Conservation (phyloP, 2,888 invertebrate genomes). For the Acrobasis suavella region DNA sequence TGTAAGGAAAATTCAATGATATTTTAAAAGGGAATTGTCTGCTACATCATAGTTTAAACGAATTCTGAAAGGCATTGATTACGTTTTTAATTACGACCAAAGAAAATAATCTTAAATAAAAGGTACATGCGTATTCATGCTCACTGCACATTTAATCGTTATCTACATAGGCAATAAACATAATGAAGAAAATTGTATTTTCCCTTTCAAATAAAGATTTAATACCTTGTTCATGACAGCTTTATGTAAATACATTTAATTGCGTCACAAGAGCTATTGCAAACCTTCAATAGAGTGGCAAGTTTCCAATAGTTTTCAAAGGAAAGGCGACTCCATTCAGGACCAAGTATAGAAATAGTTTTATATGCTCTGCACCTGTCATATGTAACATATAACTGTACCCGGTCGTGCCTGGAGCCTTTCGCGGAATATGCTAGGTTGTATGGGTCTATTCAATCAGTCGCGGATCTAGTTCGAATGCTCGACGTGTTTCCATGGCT, state of each 20-base stretch:
- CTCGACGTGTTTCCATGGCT: slow-evolving; percentile 23
- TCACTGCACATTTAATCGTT: too few relatives aligned
- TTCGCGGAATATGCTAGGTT: slow-evolving; percentile 29
- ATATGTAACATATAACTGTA: slow-evolving; percentile 25
- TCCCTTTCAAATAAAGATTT: too few relatives aligned
- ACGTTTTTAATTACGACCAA: too few relatives aligned
- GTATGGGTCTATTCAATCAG: slow-evolving; percentile 30
- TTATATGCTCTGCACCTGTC: background rate
- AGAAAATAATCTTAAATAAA: too few relatives aligned
- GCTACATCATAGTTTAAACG: background rate
- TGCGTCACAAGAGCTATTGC: too few relatives aligned
- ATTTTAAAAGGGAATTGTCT: background rate
- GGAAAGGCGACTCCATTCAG: background rate
- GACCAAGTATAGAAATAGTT: background rate
- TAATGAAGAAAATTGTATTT: too few relatives aligned
- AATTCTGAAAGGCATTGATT: too few relatives aligned
- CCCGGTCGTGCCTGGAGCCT: slow-evolving; percentile 17
- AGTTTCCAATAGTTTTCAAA: background rate
- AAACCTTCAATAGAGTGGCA: background rate
- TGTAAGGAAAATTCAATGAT: background rate
- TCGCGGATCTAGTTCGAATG: slow-evolving; percentile 23
- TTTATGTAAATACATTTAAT: background rate
- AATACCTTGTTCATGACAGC: too few relatives aligned
- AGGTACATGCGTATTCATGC: too few relatives aligned
- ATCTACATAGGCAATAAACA: too few relatives aligned